Percentiles rank a stretch among this genome's conserved stretches.
Conservation (phyloP, 2,797 vertebrate species). For the Alouatta caraya region DNA sequence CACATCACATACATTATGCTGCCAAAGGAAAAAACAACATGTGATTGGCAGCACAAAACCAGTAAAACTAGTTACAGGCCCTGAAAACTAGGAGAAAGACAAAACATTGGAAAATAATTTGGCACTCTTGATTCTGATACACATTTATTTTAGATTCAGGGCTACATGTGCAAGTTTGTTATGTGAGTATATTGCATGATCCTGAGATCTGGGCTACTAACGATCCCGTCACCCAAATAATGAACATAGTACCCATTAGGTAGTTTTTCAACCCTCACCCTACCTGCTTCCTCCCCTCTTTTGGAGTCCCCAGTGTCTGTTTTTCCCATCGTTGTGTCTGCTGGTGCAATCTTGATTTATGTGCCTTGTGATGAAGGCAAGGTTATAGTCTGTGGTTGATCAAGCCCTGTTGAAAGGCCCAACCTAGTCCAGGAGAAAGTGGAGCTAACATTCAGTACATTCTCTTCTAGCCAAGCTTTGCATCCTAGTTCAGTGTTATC, state of each 20-base stretch:
- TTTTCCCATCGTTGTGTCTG: neutral
- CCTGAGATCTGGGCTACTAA: neutral
- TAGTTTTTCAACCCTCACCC: neutral
- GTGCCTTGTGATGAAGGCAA: neutral
- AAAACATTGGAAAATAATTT: neutral
- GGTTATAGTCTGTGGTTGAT: neutral
- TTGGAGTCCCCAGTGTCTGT: neutral
- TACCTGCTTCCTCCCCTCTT: neutral
- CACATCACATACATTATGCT: neutral
- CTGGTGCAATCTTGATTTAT: neutral
- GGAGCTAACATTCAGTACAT: neutral
- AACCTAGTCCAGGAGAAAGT: neutral
- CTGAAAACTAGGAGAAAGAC: neutral
- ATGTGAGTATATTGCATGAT: neutral
- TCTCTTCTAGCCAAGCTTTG: neutral
- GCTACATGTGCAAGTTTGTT: neutral
- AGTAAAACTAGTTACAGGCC: neutral
- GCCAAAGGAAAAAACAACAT: neutral
- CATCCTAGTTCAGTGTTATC: neutral
- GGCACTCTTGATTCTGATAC: neutral
- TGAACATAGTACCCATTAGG: neutral
- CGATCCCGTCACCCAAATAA: neutral
- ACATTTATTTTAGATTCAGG: neutral
- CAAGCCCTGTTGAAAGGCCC: neutral
- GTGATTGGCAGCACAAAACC: neutral